phyloP scores from a whole-genome alignment of 2,113 vertebrate genomes.

The Hipposideros armiger region DNA sequence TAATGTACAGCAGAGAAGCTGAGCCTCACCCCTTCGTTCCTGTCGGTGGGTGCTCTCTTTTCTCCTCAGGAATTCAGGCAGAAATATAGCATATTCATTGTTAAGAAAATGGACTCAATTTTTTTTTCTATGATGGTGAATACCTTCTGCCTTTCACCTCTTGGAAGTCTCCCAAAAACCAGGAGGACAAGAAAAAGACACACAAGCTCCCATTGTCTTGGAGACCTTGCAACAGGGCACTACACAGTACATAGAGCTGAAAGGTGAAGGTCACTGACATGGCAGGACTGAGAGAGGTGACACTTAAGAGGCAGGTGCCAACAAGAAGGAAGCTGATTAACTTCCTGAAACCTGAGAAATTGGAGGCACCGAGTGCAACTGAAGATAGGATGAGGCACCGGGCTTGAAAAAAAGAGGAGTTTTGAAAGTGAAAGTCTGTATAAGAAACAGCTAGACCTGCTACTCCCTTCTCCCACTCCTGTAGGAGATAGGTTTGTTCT shows the following conservation, averaged over 20 bases:
- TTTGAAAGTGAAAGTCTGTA: neutral
- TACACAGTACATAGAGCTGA: neutral
- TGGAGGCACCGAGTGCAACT: neutral
- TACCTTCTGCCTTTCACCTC: slow-evolving; percentile 5
- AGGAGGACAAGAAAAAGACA: neutral
- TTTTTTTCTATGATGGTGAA: neutral
- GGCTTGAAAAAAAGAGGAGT: slow-evolving; percentile 1
- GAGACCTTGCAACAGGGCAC: neutral
- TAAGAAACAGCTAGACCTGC: neutral
- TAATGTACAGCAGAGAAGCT: neutral
- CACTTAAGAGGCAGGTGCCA: neutral
- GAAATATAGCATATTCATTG: neutral
- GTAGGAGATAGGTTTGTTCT: neutral
- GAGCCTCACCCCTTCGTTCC: neutral
- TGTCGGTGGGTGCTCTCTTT: neutral
- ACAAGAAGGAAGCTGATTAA: neutral
- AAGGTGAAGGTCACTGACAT: neutral
- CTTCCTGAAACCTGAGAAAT: neutral
- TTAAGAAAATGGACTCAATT: neutral
- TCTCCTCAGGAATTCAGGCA: neutral
- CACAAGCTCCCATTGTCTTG: neutral
- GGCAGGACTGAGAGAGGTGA: neutral
- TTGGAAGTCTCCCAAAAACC: neutral
- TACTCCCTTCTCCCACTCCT: neutral
- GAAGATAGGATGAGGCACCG: neutral